Conservation (phyloP, 92 coral and sea anemone genomes). For the Parazoanthus swiftii region DNA sequence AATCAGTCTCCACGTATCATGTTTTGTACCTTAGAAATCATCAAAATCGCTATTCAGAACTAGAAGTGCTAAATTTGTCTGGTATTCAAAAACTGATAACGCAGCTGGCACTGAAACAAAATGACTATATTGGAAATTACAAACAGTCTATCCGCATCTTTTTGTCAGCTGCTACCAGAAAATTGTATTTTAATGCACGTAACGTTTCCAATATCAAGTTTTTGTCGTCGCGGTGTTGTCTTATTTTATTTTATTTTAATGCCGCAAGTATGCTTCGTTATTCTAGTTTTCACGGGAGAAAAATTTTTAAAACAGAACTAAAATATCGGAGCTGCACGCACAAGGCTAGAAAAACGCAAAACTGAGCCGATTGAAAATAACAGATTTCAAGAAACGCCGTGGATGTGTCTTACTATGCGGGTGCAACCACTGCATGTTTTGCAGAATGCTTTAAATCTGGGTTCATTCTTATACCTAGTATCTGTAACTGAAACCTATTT, state of each 20-base stretch:
- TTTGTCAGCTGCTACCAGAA: too few relatives aligned
- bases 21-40: too few relatives aligned
- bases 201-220: too few relatives aligned
- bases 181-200: too few relatives aligned
- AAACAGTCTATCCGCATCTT: too few relatives aligned
- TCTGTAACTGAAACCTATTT: neutral
- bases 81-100: neutral
- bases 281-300: neutral
- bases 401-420: neutral
- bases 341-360: neutral
- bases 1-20: too few relatives aligned
- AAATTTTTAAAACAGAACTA: too few relatives aligned
- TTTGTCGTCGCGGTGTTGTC: neutral
- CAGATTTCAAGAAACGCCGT: too few relatives aligned
- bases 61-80: neutral
- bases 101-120: neutral
- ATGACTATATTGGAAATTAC: too few relatives aligned
- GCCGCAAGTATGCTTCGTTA: neutral
- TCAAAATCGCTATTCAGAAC: neutral
- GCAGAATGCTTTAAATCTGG: neutral
- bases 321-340: neutral
- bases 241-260: too few relatives aligned
- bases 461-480: neutral
- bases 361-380: neutral
- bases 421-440: too few relatives aligned